Base-by-base conservation (phyloP, 1,140 invertebrate genomes). In the Drosophila quadrilineata region DNA sequence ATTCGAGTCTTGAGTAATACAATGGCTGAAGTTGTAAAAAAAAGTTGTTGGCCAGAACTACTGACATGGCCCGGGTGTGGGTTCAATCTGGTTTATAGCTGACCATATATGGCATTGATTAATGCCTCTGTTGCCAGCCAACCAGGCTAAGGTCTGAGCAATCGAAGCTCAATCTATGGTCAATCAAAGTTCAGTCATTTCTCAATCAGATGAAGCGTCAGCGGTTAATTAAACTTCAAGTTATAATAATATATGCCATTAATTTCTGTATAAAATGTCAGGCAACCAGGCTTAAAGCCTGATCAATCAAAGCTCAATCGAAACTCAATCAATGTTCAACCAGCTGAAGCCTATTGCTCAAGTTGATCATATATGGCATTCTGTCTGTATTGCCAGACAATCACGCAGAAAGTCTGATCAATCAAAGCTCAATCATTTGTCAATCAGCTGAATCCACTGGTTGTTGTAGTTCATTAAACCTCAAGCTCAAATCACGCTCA, bases 1-100 rank as follows among this genome's bases (percentile, higher is more conserved):
- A 36, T 14, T 40, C 35, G 36, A 66, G n/a, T n/a, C 36, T 45
- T 67, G 10, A 84, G 64, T 84, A 69, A 75, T 69, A 65, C 60
- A 63, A 63, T 43, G 36, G 35, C 52, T 12, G 26, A 52, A 58
- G 60, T n/a, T n/a, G n/a, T n/a, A n/a, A n/a, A n/a, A n/a, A n/a
- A n/a, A n/a, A n/a, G n/a, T n/a, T n/a, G n/a, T n/a, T 29, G 35
- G 29, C 31, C 63, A 45, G 63, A 59, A 66, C n/a, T 40, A n/a
- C 10, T 36, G 63, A 45, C 56, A 52, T 43, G 35, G 63, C 19
- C 38, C 40, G 62, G 63, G 68, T 63, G 73, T 63, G 74, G 52
- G 56, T 48, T 65, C 58, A 64, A 38, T 53, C 28, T 46, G 41
- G 45, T 12, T 36, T 36, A 10, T 22, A 38, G 38, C 38, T 6